A percentile compares a stretch with the other conserved stretches of the same genome.
Evolutionary conservation across 1,140 invertebrate species (phyloP).

Genomic region (Vanessa tameamea): DNA sequence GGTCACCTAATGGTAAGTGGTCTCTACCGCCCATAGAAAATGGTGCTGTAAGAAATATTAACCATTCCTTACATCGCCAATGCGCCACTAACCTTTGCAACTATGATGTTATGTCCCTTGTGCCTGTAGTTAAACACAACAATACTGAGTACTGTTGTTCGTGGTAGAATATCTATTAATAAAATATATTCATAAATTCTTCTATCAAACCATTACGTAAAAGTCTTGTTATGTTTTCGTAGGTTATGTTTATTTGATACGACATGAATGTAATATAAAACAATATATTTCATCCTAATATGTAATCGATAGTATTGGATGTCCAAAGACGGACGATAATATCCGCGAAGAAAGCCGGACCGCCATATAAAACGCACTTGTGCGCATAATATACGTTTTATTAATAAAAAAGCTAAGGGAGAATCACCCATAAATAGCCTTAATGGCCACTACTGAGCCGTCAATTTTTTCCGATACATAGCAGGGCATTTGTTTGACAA

Average conservation of each 20-base stretch:
- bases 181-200: neutral
- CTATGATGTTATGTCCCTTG: too few relatives aligned
- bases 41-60: too few relatives aligned
- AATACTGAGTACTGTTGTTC: too few relatives aligned
- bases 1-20: too few relatives aligned
- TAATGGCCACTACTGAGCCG: conserved; percentile 75
- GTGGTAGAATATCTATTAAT: neutral
- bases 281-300: conserved; percentile 45
- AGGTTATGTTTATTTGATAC: conserved; percentile 3
- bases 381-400: conserved; percentile 80
- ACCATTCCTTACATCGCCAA: too few relatives aligned
- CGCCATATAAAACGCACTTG: conserved; percentile 78
- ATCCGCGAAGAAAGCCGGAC: conserved; percentile 66
- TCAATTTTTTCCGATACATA: conserved; percentile 76
- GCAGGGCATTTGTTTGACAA: conserved; percentile 78
- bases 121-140: too few relatives aligned
- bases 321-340: conserved; percentile 79
- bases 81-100: too few relatives aligned
- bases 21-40: too few relatives aligned
- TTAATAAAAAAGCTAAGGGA: conserved; percentile 77
- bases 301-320: conserved; percentile 71
- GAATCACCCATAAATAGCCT: conserved; percentile 78
- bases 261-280: conserved; percentile 30
- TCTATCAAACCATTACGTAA: neutral
- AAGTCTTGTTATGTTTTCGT: neutral